phyloP scores from a whole-genome alignment of 2,797 vertebrate genomes.

The Enteromius treurensis region DNA sequence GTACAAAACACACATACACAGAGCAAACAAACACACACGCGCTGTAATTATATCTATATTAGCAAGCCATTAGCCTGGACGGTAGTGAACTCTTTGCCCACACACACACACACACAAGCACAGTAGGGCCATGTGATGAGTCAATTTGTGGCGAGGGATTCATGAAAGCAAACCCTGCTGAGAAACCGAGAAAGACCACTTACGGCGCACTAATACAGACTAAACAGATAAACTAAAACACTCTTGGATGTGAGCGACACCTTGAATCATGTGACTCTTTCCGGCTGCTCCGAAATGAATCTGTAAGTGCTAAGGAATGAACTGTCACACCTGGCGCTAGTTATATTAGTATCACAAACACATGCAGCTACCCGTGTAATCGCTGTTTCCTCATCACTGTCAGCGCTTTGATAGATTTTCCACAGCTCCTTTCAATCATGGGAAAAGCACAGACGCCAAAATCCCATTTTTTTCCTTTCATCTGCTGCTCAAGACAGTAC shows the following conservation, averaged over 20 bases:
- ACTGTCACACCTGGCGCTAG: constrained; percentile 27
- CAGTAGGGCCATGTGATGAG: constrained; percentile 42
- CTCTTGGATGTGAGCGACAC: neutral
- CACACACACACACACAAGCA: constrained; percentile 19
- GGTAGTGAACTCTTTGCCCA: constrained; percentile 46
- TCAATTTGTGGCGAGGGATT: constrained; percentile 22
- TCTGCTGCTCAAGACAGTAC: neutral
- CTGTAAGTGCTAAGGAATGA: neutral
- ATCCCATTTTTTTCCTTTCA: neutral
- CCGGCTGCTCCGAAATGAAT: constrained; percentile 3
- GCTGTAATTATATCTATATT: constrained; percentile 40
- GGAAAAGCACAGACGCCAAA: neutral
- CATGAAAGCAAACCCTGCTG: constrained; percentile 33
- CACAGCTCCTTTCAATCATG: neutral
- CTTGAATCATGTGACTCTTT: neutral
- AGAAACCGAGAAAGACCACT: constrained; percentile 31
- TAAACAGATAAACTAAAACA: constrained; percentile 16
- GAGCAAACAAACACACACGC: constrained; percentile 25
- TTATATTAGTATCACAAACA: constrained; percentile 27
- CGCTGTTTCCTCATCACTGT: constrained; percentile 35
- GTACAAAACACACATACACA: constrained; percentile 28
- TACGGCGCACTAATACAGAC: constrained; percentile 24
- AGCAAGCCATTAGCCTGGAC: constrained; percentile 59
- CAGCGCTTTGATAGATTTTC: constrained; percentile 16
- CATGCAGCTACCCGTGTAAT: constrained; percentile 33